Evolutionary conservation across 2,888 invertebrate species (phyloP), one percentile per base, ranked within the genome.

Genomic region (Meganola albula): DNA sequence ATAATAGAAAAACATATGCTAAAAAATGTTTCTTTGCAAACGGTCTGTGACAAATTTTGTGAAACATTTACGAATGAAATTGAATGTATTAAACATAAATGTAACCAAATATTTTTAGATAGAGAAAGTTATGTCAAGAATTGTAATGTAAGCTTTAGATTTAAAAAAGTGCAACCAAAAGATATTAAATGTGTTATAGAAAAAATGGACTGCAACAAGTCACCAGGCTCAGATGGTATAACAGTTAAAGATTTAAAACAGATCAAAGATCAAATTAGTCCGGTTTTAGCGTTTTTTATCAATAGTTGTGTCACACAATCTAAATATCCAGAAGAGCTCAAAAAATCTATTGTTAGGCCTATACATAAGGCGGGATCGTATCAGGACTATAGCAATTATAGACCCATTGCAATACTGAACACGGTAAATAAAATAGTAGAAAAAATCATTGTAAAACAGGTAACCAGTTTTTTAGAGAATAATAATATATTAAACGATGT

Each of bases 61-160:
- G 12, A 20, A 1, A 24, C 24, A 4, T 31, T 31, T 16, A 31
- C 31, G 3, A 12, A 24, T 4, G 31, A 31, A 31, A 24, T 31
- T 14, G n/a, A 24, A 4, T 2, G 6, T 5, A 31, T 24, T 6
- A 31, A 30, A 13, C 30, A 30, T 11, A 8, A 10, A 7, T 30
- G 24, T 30, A 3, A 24, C 1, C 2, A 6, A 13, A 23, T 10
- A 3, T 24, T 24, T 11, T 22, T 30, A n/a, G 5, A 30, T n/a
- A 10, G 31, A 12, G 7, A 8, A 5, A 16, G 2, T 8, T 31
- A 31, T 23, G 24, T 31, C 3, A 16, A 24, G 1, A 2, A 4
- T 4, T n/a, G 24, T 12, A 24, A 31, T 12, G 24, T 31, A 11
- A 12, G 12, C 3, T 18, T 31, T 11, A 24, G 31, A 6, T 24